Base-by-base conservation (phyloP, 2,888 invertebrate genomes). In the Glaucopsyche alexis region DNA sequence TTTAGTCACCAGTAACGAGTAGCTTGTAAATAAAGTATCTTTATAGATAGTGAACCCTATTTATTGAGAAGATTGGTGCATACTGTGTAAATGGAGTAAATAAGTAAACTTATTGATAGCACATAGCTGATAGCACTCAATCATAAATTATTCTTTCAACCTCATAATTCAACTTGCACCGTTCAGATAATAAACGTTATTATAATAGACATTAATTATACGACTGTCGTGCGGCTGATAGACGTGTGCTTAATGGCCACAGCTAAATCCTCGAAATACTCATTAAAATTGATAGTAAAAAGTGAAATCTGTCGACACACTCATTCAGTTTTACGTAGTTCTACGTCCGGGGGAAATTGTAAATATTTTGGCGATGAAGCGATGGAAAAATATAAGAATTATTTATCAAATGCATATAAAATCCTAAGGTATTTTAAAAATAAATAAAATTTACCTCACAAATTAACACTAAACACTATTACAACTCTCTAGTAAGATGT, bases 261-360 rank as follows among this genome's bases (percentile, higher is more conserved):
- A 4, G 45, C 16, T 67, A 67, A 45, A 45, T 19, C 45, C 42
- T 42, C 19, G 16, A 42, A 67, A 67, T 66, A 42, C 45, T 67
- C 67, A 45, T 67, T 67, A 67, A 67, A 67, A 67, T 67, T 45
- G 38, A 19, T 45, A 42, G 67, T 67, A 45, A 67, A 67, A 74
- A 71, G 72, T 65, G 11, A 72, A 67, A 70, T 69, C 29, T 60
- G 6, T 60, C 60, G 60, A 13, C 29, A 60, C 13, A 29, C 29
- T 60, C 60, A 60, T 60, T n/a, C n/a, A n/a, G n/a, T n/a, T n/a
- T n/a, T 60, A 29, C 60, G 29, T 11, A 29, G 14, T 60, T 60
- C 60, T 11, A 19, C 60, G 3, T 55, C 5, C 29, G 60, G 7
- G 4, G 29, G 29, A 60, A 60, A 29, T 60, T 38, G 60, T 60